These are phyloP conservation scores for Psilopsiagon aymara DNA, from an alignment of 2,113 vertebrate species.

Conservation along the genomic window DNA sequence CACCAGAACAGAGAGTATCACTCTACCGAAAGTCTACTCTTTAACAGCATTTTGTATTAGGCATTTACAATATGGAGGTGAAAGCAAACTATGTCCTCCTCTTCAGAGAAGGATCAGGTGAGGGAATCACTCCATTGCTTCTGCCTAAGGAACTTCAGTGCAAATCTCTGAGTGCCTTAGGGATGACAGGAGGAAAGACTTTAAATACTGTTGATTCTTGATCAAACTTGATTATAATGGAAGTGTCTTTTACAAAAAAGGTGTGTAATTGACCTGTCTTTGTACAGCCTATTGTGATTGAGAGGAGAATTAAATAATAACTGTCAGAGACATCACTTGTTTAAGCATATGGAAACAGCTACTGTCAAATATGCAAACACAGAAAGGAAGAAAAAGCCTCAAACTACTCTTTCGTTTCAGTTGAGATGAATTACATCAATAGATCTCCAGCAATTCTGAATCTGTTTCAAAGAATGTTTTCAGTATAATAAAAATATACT, in stretches of 20 bases:
- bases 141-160: not conserved
- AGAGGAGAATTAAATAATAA: slow-evolving; percentile 52
- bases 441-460: slow-evolving; percentile 15
- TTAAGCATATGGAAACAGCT: slow-evolving; percentile 10
- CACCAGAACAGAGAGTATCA: not conserved
- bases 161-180: not conserved
- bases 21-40: not conserved
- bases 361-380: slow-evolving; percentile 50
- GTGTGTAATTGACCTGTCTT: slow-evolving; percentile 49
- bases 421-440: slow-evolving; percentile 9
- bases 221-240: slow-evolving; percentile 44
- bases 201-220: slow-evolving; percentile 30
- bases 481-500: slow-evolving; percentile 33
- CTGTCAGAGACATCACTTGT: slow-evolving; percentile 1
- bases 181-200: not conserved
- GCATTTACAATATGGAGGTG: not conserved
- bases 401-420: not conserved
- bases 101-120: not conserved
- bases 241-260: slow-evolving; percentile 14
- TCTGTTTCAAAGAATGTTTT: slow-evolving; percentile 9
- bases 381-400: not conserved
- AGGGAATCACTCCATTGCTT: not conserved
- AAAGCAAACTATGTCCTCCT: not conserved
- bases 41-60: not conserved
- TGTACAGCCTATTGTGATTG: slow-evolving; percentile 42